A percentile compares a stretch with the other conserved stretches of the same genome.
These are phyloP conservation scores for Ephestia elutella DNA, from an alignment of 1,140 invertebrate genomes.

Conservation along the genomic window DNA sequence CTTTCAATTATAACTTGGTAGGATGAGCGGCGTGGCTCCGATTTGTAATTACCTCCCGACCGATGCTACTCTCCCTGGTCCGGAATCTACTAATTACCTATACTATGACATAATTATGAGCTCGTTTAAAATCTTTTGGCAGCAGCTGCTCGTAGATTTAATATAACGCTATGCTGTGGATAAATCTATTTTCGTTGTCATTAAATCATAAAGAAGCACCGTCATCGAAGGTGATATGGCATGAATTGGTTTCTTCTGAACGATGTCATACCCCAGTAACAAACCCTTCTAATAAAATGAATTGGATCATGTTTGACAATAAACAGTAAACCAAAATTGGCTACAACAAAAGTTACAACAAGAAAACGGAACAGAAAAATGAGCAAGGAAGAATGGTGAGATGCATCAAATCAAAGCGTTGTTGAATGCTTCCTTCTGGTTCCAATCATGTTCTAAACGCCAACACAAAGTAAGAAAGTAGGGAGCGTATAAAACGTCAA, in stretches of 20 bases:
- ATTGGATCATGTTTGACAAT: background rate
- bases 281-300: background rate
- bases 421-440: conserved; percentile 36
- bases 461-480: conserved; percentile 63
- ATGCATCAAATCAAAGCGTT: conserved; percentile 37
- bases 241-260: background rate
- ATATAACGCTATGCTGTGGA: conserved; percentile 13
- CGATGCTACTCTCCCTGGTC: conserved; percentile 36
- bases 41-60: conserved; percentile 47
- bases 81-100: conserved; percentile 48
- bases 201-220: background rate
- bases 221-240: background rate
- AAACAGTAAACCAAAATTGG: background rate
- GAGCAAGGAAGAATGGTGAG: conserved; percentile 27
- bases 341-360: conserved; percentile 14
- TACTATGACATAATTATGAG: conserved; percentile 45
- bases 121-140: conserved; percentile 28
- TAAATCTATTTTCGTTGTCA: background rate
- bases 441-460: conserved; percentile 58
- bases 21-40: conserved; percentile 51
- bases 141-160: background rate
- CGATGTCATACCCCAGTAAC: background rate
- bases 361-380: conserved; percentile 15
- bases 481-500: conserved; percentile 64
- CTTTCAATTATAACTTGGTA: conserved; percentile 67